Evolutionary conservation across 2,888 invertebrate species (phyloP).

Genomic region (Nasonovia ribisnigri): DNA sequence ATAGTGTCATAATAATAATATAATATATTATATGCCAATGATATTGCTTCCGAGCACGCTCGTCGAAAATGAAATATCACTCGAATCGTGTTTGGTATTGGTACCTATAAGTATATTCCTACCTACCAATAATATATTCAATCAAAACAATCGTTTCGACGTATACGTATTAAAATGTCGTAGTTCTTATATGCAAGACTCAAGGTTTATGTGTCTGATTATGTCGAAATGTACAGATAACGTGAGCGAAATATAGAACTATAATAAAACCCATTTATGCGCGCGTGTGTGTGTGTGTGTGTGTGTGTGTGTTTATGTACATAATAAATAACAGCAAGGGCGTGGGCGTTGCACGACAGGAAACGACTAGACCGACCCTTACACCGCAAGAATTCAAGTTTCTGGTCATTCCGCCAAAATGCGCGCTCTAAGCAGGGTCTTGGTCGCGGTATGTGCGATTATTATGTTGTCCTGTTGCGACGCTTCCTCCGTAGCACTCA

Average conservation of each 20-base stretch:
- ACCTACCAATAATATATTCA: background rate
- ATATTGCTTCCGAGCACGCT: conserved; percentile 37
- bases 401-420: conserved; percentile 53
- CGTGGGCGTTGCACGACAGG: conserved; percentile 64
- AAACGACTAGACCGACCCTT: conserved; percentile 36
- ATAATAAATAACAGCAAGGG: conserved; percentile 32
- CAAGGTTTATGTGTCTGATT: conserved; percentile 2
- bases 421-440: conserved; percentile 1
- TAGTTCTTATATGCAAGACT: background rate
- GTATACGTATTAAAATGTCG: background rate
- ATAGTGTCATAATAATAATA: background rate
- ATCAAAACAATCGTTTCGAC: conserved; percentile 1
- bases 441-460: conserved; percentile 9
- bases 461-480: background rate
- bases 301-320: conserved; percentile 8
- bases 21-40: background rate
- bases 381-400: background rate
- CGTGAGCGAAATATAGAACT: conserved; percentile 20
- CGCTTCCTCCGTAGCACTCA: background rate
- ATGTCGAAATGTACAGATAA: conserved; percentile 26
- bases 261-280: background rate
- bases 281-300: background rate
- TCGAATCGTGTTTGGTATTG: background rate
- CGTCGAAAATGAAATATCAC: background rate
- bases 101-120: background rate